Percentiles rank a stretch among this genome's conserved stretches.
Evolutionary conservation across 2,113 vertebrate species (phyloP).

Genomic region (Gavialis gangeticus): DNA sequence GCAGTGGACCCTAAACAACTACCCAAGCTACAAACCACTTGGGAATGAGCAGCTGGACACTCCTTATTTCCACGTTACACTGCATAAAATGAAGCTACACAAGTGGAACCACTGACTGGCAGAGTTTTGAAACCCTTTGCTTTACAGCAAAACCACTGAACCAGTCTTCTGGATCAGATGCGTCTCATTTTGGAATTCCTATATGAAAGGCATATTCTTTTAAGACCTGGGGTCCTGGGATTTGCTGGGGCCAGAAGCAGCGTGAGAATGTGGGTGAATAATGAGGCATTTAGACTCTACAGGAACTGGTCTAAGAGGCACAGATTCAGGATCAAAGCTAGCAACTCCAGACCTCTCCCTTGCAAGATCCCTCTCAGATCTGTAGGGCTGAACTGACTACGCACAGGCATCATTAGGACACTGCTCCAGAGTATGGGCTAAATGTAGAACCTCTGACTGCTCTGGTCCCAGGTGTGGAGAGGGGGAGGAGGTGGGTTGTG

Average conservation of each 20-base stretch:
- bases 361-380: not conserved
- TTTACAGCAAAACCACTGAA: not conserved
- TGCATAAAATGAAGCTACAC: not conserved
- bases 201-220: not conserved
- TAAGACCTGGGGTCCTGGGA: not conserved
- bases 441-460: not conserved
- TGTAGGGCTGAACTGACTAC: not conserved
- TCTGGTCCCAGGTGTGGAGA: not conserved
- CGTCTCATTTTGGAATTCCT: not conserved
- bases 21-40: not conserved
- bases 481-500: not conserved
- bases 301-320: not conserved
- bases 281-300: accelerated
- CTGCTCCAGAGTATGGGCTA: not conserved
- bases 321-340: not conserved
- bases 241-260: not conserved
- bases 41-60: not conserved
- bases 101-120: not conserved
- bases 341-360: not conserved
- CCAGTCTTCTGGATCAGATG: not conserved
- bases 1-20: not conserved
- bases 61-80: not conserved
- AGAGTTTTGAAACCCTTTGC: not conserved
- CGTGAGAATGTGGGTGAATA: not conserved
- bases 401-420: not conserved